A percentile compares a stretch with the other conserved stretches of the same genome.
Evolutionary conservation across 1,140 invertebrate genomes (phyloP).

Genomic region (Drosophila nannoptera): DNA sequence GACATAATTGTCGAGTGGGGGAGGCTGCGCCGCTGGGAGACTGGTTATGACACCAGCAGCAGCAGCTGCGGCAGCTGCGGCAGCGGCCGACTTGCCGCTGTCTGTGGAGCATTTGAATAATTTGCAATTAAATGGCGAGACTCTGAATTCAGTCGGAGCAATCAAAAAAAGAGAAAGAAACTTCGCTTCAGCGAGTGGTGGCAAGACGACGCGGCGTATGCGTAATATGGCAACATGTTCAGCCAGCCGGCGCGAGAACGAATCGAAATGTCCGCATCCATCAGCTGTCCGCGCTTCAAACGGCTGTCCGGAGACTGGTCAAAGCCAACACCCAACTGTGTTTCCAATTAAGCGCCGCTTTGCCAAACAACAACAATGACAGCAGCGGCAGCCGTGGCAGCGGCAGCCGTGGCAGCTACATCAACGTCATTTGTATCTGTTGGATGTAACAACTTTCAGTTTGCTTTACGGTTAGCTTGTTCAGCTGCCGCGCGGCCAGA

Average conservation of each 20-base stretch:
- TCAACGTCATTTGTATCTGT: slow-evolving; percentile 48
- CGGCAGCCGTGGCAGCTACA: slow-evolving; percentile 25
- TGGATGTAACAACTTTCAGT: slow-evolving; percentile 67
- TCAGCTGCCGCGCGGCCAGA: slow-evolving; percentile 15
- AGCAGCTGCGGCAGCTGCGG: slow-evolving; percentile 44
- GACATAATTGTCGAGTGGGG: slow-evolving; percentile 64
- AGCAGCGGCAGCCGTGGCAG: slow-evolving; percentile 21
- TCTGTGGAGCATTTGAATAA: slow-evolving; percentile 65
- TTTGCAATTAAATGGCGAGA: slow-evolving; percentile 67
- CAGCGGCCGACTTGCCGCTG: slow-evolving; percentile 30
- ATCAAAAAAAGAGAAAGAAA: slow-evolving; percentile 32
- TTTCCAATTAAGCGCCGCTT: slow-evolving; percentile 76
- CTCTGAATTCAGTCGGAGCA: slow-evolving; percentile 51
- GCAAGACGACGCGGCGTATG: slow-evolving; percentile 51
- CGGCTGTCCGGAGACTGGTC: slow-evolving; percentile 44
- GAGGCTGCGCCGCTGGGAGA: slow-evolving; percentile 24
- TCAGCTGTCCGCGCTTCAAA: slow-evolving; percentile 63
- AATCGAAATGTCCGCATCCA: slow-evolving; percentile 67
- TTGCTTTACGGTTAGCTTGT: slow-evolving; percentile 62
- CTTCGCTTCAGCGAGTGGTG: slow-evolving; percentile 42
- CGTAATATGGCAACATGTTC: slow-evolving; percentile 55
- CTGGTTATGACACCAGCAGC: slow-evolving; percentile 71
- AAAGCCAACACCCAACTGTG: slow-evolving; percentile 74
- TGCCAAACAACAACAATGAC: slow-evolving; percentile 51
- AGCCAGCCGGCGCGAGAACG: slow-evolving; percentile 29